phyloP scores from a whole-genome alignment of 1,140 invertebrate species.

The Pemphigus obesinymphae region DNA sequence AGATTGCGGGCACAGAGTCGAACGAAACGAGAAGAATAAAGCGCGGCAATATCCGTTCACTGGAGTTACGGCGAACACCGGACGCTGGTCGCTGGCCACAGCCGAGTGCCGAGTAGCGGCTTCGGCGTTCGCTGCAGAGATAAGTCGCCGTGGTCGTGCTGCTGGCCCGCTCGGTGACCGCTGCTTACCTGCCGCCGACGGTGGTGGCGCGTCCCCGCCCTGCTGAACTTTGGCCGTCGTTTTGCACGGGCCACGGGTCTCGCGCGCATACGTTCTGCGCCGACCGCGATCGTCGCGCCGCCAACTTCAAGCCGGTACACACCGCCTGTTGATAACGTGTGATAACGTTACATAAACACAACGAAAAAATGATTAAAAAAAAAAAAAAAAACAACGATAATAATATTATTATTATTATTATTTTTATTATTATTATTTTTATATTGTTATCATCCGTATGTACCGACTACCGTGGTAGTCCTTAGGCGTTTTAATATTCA shows the following conservation, averaged over 20 bases:
- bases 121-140: too few relatives aligned
- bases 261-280: background rate
- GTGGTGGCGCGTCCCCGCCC: conserved; percentile 12
- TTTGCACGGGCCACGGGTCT: background rate
- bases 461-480: too few relatives aligned
- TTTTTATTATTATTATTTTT: too few relatives aligned
- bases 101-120: too few relatives aligned
- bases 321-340: background rate
- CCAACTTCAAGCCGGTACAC: background rate
- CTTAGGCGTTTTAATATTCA: too few relatives aligned
- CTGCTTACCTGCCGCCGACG: background rate
- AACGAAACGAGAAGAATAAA: too few relatives aligned
- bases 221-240: background rate
- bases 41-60: too few relatives aligned
- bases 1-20: too few relatives aligned
- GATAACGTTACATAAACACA: background rate
- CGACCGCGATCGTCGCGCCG: background rate
- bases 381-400: background rate
- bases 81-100: too few relatives aligned
- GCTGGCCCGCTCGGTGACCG: background rate
- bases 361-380: background rate
- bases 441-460: too few relatives aligned
- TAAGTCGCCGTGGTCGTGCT: background rate
- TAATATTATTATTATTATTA: background rate
- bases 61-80: too few relatives aligned